Evolutionary conservation across 2,888 invertebrate genomes (phyloP).

Genomic region (Pristionchus mayeri): DNA sequence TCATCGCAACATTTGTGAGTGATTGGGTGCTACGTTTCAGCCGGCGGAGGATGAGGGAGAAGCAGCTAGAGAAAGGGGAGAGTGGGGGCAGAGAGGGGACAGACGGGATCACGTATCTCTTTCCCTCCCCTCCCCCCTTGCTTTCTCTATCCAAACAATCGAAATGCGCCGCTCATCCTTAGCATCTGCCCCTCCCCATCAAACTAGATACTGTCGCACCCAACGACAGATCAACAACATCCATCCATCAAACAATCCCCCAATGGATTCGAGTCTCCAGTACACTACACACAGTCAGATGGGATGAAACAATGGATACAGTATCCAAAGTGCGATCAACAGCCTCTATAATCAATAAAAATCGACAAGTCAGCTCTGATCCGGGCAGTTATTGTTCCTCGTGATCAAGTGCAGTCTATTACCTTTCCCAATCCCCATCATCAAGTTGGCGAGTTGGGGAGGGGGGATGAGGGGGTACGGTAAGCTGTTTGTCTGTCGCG

Average conservation of each 20-base stretch:
- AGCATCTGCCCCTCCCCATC: neutral
- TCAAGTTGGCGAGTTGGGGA: no score
- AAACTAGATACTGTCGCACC: neutral
- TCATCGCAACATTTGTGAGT: conserved; percentile 25
- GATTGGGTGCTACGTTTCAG: conserved; percentile 35
- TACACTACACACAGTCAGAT: no score
- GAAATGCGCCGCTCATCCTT: neutral
- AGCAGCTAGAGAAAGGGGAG: conserved; percentile 8
- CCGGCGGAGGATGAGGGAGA: neutral
- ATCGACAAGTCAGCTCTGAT: neutral
- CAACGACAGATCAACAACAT: neutral
- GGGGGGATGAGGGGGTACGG: no score
- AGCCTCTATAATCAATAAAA: no score
- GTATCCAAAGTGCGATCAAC: no score
- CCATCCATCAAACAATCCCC: no score
- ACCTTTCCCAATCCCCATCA: no score
- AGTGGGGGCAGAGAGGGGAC: neutral
- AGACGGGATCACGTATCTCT: conserved; percentile 6
- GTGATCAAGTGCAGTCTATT: no score
- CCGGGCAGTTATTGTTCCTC: no score
- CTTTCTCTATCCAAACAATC: conserved; percentile 19
- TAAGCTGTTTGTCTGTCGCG: neutral
- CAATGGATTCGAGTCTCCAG: no score
- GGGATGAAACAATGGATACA: no score
- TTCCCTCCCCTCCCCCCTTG: neutral